Percentiles rank a stretch among this genome's conserved stretches.
phyloP scores from a whole-genome alignment of 2,113 vertebrate genomes.

The Pygoscelis antarcticus region DNA sequence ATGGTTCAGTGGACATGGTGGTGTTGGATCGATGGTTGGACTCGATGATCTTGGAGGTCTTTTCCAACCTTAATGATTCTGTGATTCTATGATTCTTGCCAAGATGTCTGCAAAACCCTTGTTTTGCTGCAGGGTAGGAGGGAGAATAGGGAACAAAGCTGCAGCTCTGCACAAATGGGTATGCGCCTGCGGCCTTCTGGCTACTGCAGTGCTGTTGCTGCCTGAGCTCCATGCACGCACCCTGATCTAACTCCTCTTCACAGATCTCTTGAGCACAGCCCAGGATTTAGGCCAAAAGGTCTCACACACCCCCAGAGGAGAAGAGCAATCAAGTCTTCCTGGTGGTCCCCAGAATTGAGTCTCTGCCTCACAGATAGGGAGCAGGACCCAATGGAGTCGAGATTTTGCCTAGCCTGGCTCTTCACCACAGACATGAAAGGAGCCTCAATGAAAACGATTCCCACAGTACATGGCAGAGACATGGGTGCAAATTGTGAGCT shows the following conservation, averaged over 20 bases:
- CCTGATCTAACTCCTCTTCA: neutral
- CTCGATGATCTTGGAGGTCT: too few species aligned
- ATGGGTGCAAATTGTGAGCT: neutral
- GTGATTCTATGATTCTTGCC: neutral
- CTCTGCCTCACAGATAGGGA: neutral
- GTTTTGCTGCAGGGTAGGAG: neutral
- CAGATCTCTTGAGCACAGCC: neutral
- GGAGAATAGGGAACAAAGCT: neutral
- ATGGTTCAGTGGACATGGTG: too few species aligned
- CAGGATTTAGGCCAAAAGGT: neutral
- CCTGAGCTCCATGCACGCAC: neutral
- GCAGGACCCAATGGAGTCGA: neutral
- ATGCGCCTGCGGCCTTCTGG: neutral
- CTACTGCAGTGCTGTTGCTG: neutral
- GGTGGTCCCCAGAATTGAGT: neutral
- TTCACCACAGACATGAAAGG: accelerated
- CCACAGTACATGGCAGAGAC: neutral
- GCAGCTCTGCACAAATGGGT: neutral
- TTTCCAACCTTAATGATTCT: too few species aligned
- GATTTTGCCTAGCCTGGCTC: neutral
- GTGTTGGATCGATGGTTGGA: too few species aligned
- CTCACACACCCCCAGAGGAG: accelerated
- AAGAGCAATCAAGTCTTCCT: neutral
- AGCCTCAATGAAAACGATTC: neutral
- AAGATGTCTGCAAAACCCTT: neutral